Evolutionary conservation across 1,140 invertebrate species (phyloP).

Genomic region (Neodiprion lecontei): DNA sequence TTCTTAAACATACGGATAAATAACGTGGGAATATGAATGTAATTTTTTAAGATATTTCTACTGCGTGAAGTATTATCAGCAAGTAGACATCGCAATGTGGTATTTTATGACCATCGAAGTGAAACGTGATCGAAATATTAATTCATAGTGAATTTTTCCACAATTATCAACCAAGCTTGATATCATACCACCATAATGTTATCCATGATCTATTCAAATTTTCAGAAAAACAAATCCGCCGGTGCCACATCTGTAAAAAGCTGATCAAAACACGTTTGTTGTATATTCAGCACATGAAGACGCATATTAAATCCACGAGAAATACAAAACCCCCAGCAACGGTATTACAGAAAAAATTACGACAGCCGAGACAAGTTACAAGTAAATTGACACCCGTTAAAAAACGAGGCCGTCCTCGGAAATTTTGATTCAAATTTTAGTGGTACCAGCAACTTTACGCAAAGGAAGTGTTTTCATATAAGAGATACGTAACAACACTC

Average conservation of each 20-base stretch:
- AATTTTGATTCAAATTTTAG: conserved; percentile 35
- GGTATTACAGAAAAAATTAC: conserved; percentile 34
- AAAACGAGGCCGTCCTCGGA: conserved; percentile 40
- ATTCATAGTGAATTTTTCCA: neutral
- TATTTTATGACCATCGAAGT: neutral
- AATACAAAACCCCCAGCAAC: conserved; percentile 21
- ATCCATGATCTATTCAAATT: neutral
- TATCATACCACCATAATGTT: no score
- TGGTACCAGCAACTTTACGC: neutral
- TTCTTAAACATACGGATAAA: conserved; percentile 20
- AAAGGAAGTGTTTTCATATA: neutral
- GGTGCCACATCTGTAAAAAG: conserved; percentile 41
- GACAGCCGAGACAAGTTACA: conserved; percentile 30
- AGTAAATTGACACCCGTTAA: conserved; percentile 32
- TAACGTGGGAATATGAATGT: conserved; percentile 4
- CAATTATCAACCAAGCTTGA: neutral
- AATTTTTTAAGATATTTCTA: neutral
- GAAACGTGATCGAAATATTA: neutral
- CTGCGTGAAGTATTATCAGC: neutral
- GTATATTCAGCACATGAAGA: conserved; percentile 37
- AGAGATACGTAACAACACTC: neutral
- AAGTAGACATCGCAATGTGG: neutral
- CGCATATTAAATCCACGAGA: conserved; percentile 30
- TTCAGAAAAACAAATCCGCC: conserved; percentile 35
- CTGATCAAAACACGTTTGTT: conserved; percentile 36